A percentile compares a stretch with the other conserved stretches of the same genome.
phyloP scores from a whole-genome alignment of 1,140 invertebrate genomes.

The Leptopilina boulardi region DNA sequence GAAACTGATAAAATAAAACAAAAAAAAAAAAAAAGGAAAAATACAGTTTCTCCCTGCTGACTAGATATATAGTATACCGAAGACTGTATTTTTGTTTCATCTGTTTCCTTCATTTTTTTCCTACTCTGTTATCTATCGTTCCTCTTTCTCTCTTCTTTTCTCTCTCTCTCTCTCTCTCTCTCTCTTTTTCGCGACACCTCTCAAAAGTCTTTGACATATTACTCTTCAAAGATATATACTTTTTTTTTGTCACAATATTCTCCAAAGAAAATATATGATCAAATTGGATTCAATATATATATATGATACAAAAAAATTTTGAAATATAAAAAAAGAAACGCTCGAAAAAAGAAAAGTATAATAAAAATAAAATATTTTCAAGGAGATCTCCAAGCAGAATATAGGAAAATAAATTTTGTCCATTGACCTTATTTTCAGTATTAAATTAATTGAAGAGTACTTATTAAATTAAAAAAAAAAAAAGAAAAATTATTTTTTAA shows the following conservation, averaged over 20 bases:
- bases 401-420: too few species aligned
- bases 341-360: too few species aligned
- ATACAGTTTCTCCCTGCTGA: not conserved
- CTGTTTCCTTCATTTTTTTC: slow-evolving; percentile 17
- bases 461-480: too few species aligned
- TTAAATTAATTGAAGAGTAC: too few species aligned
- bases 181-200: too few species aligned
- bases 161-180: too few species aligned
- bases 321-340: too few species aligned
- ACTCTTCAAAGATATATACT: not conserved
- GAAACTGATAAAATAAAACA: not conserved
- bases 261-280: not conserved
- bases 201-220: not conserved
- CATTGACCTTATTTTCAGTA: too few species aligned
- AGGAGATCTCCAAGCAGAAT: too few species aligned
- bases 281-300: not conserved
- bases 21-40: not conserved
- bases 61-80: not conserved
- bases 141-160: too few species aligned
- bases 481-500: not conserved
- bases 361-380: too few species aligned
- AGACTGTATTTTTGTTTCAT: not conserved
- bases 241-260: not conserved
- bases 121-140: not conserved
- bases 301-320: too few species aligned